Evolutionary conservation across 2,888 invertebrate species (phyloP), one percentile per base, ranked within the genome.

Genomic region (Erebia aethiops): DNA sequence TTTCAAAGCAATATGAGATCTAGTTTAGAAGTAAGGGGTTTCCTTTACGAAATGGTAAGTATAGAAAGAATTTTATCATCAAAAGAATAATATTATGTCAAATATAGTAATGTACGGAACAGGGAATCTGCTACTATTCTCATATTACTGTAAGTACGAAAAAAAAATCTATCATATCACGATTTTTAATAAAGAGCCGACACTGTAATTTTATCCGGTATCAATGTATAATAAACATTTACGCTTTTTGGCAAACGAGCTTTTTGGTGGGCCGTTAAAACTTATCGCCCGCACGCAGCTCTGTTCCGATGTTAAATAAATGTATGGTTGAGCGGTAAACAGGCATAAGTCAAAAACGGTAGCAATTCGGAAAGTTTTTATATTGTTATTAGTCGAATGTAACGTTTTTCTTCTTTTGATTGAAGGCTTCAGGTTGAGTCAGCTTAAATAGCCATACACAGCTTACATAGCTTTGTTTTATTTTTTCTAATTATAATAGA

Each of bases 211-310:
- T 69, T 65, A 52, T 66, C 46, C 69, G 41, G 56, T 69, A 69
- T 72, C 69, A 69, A 21, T 49, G 71, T 41, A 69, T 57, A 72
- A 69, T 69, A 71, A 71, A 72, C 60, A 70, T 73, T 70, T 69
- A 68, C 66, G 73, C 71, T 69, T 75, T 74, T 74, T 68, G 72
- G 64, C 74, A 71, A 74, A 75, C 70, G 72, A 66, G 73, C 71
- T 74, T 71, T 74, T 75, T 69, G 71, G 74, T 64, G 66, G 67
- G 69, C 68, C 70, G 68, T 76, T 73, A 74, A 75, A 71, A 75
- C 70, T 75, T 75, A 75, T 75, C 75, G 73, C 65, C 54, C 73
- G 69, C 69, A 71, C 73, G 70, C 73, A 71, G 75, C 63, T 70
- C 52, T 68, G 68, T 70, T 75, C 67, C 67, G 60, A 67, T 67